A percentile compares a stretch with the other conserved stretches of the same genome.
phyloP scores from a whole-genome alignment of 2,888 invertebrate species.

The Habroteleia sp. region DNA sequence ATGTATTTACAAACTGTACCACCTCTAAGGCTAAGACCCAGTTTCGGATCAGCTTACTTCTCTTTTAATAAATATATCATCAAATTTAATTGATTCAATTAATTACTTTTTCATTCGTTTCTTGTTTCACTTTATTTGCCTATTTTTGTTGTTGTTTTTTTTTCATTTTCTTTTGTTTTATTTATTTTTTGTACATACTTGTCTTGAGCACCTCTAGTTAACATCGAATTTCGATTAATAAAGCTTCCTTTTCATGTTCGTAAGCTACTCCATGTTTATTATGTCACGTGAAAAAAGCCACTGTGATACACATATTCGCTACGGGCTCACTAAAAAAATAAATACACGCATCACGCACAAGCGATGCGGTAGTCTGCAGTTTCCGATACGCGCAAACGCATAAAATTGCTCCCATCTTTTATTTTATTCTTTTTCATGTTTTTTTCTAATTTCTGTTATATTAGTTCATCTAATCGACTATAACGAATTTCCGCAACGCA shows the following conservation, averaged over 20 bases:
- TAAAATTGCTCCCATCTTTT: slow-evolving; percentile 54
- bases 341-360: slow-evolving; percentile 46
- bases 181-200: slow-evolving; percentile 73
- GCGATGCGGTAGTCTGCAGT: slow-evolving; percentile 58
- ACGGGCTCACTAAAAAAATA: slow-evolving; percentile 62
- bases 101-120: slow-evolving; percentile 32
- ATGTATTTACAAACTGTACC: slow-evolving; percentile 50
- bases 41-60: slow-evolving; percentile 46
- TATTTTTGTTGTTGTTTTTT: slow-evolving; percentile 17
- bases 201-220: slow-evolving; percentile 74
- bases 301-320: slow-evolving; percentile 51
- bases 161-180: slow-evolving; percentile 32
- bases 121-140: slow-evolving; percentile 1
- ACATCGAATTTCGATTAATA: slow-evolving; percentile 67
- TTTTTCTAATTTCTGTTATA: slow-evolving; percentile 8
- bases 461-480: slow-evolving; percentile 33
- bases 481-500: slow-evolving; percentile 32
- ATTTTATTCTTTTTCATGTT: slow-evolving; percentile 21
- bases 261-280: slow-evolving; percentile 50
- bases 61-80: slow-evolving; percentile 70
- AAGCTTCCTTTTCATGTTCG: slow-evolving; percentile 59
- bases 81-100: slow-evolving; percentile 66
- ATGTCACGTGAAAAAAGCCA: slow-evolving; percentile 60
- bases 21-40: slow-evolving; percentile 42
- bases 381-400: slow-evolving; percentile 48